A percentile compares a stretch with the other conserved stretches of the same genome.
Conservation (phyloP, 64 coral and sea anemone genomes). For the Stichodactyla helianthus region DNA sequence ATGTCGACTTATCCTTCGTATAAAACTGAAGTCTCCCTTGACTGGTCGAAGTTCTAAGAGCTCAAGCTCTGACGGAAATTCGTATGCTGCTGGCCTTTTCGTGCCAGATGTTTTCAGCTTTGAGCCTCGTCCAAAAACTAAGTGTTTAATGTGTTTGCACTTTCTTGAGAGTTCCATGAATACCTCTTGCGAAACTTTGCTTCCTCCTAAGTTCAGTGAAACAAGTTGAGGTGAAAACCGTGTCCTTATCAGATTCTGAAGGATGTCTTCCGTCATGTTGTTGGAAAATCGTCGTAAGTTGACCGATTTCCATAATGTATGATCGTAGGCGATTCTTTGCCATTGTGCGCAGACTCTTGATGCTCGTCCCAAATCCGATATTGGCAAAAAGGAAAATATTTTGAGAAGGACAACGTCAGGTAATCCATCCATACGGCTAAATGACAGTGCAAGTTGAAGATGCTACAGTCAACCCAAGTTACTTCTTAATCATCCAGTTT, state of each 20-base stretch:
- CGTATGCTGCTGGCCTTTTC: conserved; percentile 62
- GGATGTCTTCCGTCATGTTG: conserved; percentile 72
- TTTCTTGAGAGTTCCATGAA: conserved; percentile 72
- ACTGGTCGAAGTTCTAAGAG: conserved; percentile 87
- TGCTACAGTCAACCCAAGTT: neutral
- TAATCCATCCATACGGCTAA: conserved; percentile 52
- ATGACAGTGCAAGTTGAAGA: neutral
- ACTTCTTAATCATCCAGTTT: neutral
- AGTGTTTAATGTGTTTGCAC: conserved; percentile 79
- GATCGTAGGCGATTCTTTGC: conserved; percentile 91
- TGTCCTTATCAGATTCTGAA: conserved; percentile 85
- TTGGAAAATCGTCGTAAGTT: conserved; percentile 74
- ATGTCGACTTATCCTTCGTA: conserved; percentile 80
- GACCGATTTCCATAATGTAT: conserved; percentile 80
- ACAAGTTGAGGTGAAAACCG: conserved; percentile 75
- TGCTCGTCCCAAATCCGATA: conserved; percentile 69
- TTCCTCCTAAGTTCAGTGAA: conserved; percentile 79
- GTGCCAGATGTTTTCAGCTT: conserved; percentile 61
- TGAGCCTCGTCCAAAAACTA: conserved; percentile 93
- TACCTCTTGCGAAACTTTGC: conserved; percentile 71
- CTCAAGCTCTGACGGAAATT: conserved; percentile 90
- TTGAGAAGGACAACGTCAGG: conserved; percentile 89
- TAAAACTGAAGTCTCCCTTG: conserved; percentile 88
- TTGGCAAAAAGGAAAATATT: conserved; percentile 82
- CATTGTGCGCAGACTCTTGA: conserved; percentile 82